phyloP scores from a whole-genome alignment of 2,113 vertebrate genomes.

The Callionymus lyra region DNA sequence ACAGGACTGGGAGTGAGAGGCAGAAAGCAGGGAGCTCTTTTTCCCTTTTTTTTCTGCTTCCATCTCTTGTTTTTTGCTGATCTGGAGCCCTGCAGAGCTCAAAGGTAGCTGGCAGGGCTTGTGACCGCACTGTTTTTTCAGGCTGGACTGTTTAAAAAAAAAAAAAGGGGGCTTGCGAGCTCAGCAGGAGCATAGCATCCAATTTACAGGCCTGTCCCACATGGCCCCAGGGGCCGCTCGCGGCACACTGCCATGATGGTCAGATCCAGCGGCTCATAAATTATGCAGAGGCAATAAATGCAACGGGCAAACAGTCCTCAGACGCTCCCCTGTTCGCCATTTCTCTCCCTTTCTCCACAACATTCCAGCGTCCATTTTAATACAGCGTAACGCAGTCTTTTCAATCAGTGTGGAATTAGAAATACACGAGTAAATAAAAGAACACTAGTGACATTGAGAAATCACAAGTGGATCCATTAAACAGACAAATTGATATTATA shows the following conservation, averaged over 20 bases:
- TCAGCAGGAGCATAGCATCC: constrained; percentile 79
- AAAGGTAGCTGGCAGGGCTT: constrained; percentile 69
- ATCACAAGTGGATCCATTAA: too few relatives aligned
- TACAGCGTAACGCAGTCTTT: constrained; percentile 46
- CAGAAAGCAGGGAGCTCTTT: constrained; percentile 44
- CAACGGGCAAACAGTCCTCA: constrained; percentile 78
- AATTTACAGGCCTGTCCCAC: constrained; percentile 89
- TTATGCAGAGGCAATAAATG: constrained; percentile 95
- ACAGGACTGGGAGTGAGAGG: constrained; percentile 71
- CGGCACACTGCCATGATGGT: constrained; percentile 81
- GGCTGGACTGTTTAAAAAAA: constrained; percentile 65
- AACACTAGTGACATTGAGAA: too few relatives aligned
- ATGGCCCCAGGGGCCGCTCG: constrained; percentile 76
- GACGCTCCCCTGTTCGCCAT: constrained; percentile 52
- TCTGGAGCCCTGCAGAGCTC: constrained; percentile 65
- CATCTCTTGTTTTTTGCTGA: constrained; percentile 59
- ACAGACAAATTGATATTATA: too few relatives aligned
- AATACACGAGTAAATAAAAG: too few relatives aligned
- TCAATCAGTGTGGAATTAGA: too few relatives aligned
- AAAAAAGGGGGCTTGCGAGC: constrained; percentile 70
- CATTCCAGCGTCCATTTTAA: constrained; percentile 44
- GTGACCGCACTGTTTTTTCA: constrained; percentile 69
- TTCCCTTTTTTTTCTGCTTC: constrained; percentile 6
- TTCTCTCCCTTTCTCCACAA: constrained; percentile 37
- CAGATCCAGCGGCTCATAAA: constrained; percentile 85